These are phyloP conservation scores for Corynorhinus townsendii DNA, from an alignment of 2,113 vertebrate genomes.

Conservation along the genomic window DNA sequence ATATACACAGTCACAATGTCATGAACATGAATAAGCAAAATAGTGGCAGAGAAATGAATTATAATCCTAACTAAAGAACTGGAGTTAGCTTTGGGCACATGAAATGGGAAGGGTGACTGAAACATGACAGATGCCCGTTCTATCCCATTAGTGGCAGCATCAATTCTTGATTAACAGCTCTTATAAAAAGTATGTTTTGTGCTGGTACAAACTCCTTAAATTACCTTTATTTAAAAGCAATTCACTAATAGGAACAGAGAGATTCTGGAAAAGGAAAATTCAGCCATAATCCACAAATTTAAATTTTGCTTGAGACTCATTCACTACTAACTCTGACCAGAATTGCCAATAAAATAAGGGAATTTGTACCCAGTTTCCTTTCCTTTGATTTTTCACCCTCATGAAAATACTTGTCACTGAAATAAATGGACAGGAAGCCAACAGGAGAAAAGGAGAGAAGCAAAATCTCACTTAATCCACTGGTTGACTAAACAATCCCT, in stretches of 20 bases:
- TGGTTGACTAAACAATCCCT: neutral
- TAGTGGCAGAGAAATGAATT: neutral
- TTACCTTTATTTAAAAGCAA: neutral
- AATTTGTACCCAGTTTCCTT: neutral
- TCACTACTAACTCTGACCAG: neutral
- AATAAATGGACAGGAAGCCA: neutral
- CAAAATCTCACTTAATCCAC: neutral
- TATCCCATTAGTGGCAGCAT: neutral
- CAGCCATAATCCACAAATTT: neutral
- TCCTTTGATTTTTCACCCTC: conserved; percentile 14
- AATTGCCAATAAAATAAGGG: neutral
- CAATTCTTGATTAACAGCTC: neutral
- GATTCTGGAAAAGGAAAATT: neutral
- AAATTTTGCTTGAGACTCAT: neutral
- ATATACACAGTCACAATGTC: neutral
- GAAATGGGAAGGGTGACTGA: neutral
- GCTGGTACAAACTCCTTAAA: neutral
- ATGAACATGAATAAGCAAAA: neutral
- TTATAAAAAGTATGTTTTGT: neutral
- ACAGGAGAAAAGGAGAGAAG: neutral
- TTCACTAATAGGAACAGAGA: neutral
- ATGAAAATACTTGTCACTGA: conserved; percentile 3
- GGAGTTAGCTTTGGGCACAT: neutral
- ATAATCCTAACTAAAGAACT: neutral
- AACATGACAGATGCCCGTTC: neutral